phyloP scores from a whole-genome alignment of 1,140 invertebrate species.

The Aphidius gifuensis region DNA sequence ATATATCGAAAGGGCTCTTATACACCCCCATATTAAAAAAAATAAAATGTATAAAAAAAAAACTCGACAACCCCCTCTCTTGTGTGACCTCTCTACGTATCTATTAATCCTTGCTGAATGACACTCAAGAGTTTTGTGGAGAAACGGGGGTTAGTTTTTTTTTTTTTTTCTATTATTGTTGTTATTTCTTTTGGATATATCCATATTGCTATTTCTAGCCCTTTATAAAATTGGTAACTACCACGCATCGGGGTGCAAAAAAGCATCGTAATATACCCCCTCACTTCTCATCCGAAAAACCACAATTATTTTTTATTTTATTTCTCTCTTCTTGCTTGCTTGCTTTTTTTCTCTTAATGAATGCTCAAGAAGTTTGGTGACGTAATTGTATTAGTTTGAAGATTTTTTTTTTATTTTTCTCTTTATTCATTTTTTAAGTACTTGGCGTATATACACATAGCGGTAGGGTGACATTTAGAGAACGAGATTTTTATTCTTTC shows the following conservation, averaged over 20 bases:
- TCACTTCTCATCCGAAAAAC: constrained; percentile 39
- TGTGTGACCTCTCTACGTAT: constrained; percentile 44
- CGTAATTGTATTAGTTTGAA: constrained; percentile 50
- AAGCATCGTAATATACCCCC: no score
- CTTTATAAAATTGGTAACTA: constrained; percentile 16
- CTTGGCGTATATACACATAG: no score
- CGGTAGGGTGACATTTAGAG: constrained; percentile 46
- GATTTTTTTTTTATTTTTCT: constrained; percentile 31
- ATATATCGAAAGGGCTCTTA: background rate
- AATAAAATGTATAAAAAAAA: background rate
- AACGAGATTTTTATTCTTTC: constrained; percentile 17
- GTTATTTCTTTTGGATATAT: background rate
- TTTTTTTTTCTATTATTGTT: background rate
- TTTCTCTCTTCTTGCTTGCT: background rate
- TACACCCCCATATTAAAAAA: constrained; percentile 13
- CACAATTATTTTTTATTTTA: constrained; percentile 30
- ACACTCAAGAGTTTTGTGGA: constrained; percentile 44
- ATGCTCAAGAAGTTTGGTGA: constrained; percentile 39
- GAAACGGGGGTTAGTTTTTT: background rate
- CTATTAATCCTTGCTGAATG: constrained; percentile 54
- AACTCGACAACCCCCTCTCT: constrained; percentile 21
- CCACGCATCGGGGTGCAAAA: constrained; percentile 18
- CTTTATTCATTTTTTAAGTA: background rate
- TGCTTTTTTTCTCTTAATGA: constrained; percentile 40
- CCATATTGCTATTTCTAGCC: background rate